Percentiles rank a stretch among this genome's conserved stretches.
phyloP scores from a whole-genome alignment of 2,888 invertebrate genomes.

The Subacronicta megacephala region DNA sequence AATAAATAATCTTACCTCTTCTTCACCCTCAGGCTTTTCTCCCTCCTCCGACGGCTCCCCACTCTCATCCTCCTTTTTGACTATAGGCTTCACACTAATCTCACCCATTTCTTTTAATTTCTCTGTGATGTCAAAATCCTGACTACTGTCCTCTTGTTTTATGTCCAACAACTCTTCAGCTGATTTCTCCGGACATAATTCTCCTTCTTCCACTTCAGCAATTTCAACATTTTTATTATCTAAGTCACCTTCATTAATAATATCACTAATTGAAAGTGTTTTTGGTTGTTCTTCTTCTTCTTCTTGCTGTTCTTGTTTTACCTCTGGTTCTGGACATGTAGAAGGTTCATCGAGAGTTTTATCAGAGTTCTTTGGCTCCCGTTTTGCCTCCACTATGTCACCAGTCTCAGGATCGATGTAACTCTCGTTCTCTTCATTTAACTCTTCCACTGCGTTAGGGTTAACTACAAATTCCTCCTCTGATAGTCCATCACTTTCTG shows the following conservation, averaged over 20 bases:
- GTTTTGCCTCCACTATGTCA: constrained; percentile 78
- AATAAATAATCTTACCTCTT: constrained; percentile 75
- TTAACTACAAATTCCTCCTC: constrained; percentile 87
- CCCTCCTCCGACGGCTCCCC: constrained; percentile 62
- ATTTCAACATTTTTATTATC: constrained; percentile 87
- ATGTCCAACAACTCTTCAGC: constrained; percentile 79
- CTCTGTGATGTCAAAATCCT: constrained; percentile 90
- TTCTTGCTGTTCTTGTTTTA: constrained; percentile 49
- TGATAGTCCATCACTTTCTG: constrained; percentile 86
- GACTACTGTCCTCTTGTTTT: constrained; percentile 81
- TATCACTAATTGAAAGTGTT: constrained; percentile 86
- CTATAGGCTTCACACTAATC: constrained; percentile 83
- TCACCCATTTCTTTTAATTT: constrained; percentile 91
- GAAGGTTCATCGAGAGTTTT: constrained; percentile 47
- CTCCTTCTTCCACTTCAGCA: constrained; percentile 83
- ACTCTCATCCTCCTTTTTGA: constrained; percentile 72
- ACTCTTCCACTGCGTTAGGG: constrained; percentile 82
- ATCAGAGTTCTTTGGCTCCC: constrained; percentile 41
- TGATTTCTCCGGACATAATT: constrained; percentile 81
- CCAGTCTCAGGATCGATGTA: constrained; percentile 88
- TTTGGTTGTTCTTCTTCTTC: constrained; percentile 67
- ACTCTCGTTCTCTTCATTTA: constrained; percentile 85
- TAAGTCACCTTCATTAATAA: constrained; percentile 84
- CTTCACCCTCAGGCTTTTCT: constrained; percentile 78
- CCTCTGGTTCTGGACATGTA: constrained; percentile 31